phyloP scores from a whole-genome alignment of 1,140 invertebrate genomes.

The Rhizoglyphus robini region DNA sequence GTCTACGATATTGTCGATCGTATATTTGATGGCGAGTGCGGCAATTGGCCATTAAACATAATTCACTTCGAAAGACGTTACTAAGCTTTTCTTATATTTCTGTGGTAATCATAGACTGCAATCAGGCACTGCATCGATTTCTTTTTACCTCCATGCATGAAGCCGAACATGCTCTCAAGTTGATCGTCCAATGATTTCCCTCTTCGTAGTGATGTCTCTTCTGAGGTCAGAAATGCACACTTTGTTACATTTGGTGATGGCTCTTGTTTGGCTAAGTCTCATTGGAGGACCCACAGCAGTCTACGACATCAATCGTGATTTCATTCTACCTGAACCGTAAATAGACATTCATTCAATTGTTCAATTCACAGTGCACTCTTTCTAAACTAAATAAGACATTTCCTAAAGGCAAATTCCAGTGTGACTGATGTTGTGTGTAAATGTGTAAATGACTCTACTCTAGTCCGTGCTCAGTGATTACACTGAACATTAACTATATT shows the following conservation, averaged over 20 bases:
- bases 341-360: neutral
- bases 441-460: neutral
- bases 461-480: neutral
- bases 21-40: no score
- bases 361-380: no score
- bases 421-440: neutral
- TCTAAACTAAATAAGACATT: neutral
- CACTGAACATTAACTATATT: no score
- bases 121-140: no score
- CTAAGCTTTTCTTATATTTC: no score
- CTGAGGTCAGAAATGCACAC: neutral
- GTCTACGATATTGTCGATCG: no score
- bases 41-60: no score
- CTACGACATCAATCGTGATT: constrained; percentile 18
- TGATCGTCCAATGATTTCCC: neutral
- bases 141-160: neutral
- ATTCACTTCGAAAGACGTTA: no score
- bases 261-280: no score
- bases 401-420: neutral
- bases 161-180: neutral
- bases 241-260: no score
- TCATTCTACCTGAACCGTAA: constrained; percentile 20
- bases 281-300: neutral
- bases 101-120: no score
- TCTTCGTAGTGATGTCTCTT: neutral